Percentiles rank a stretch among this genome's conserved stretches.
Evolutionary conservation across 2,888 invertebrate genomes (phyloP).

Genomic region (Caenorhabditis sinica): DNA sequence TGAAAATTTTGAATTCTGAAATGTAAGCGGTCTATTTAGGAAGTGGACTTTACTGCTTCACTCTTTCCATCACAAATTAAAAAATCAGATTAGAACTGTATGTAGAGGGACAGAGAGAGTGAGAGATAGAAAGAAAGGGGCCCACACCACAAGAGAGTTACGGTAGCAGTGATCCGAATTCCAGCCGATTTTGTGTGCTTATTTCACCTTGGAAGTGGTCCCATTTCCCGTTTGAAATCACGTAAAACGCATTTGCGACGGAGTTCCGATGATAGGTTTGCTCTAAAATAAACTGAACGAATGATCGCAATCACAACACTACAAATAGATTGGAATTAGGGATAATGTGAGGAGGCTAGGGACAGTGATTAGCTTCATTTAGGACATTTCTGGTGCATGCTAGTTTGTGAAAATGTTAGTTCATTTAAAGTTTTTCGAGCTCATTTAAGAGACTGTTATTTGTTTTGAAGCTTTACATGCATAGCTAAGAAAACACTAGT

Average conservation of each 20-base stretch:
- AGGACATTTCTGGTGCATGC: slow-evolving; percentile 1
- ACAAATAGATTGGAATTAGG: background rate
- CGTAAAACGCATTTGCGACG: slow-evolving; percentile 47
- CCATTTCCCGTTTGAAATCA: slow-evolving; percentile 62
- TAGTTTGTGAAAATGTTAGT: background rate
- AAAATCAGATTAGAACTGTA: background rate
- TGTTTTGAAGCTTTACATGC: background rate
- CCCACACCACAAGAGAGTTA: slow-evolving; percentile 32
- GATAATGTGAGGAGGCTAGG: background rate
- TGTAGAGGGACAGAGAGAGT: slow-evolving; percentile 24
- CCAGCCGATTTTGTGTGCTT: background rate
- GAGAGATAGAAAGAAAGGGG: slow-evolving; percentile 20
- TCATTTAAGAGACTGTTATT: background rate
- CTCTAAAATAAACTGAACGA: slow-evolving; percentile 53
- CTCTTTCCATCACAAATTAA: slow-evolving; percentile 37
- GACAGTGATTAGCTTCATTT: slow-evolving; percentile 9
- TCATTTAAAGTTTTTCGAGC: background rate
- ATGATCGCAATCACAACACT: slow-evolving; percentile 28
- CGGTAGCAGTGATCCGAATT: background rate
- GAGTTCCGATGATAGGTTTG: slow-evolving; percentile 58
- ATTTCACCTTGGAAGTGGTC: slow-evolving; percentile 54
- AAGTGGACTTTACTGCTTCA: slow-evolving; percentile 30
- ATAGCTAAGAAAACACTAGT: background rate
- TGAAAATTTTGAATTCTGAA: background rate
- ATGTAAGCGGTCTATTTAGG: background rate